A percentile compares a stretch with the other conserved stretches of the same genome.
phyloP scores from a whole-genome alignment of 2,113 vertebrate genomes.

The Chaenogobius annularis region DNA sequence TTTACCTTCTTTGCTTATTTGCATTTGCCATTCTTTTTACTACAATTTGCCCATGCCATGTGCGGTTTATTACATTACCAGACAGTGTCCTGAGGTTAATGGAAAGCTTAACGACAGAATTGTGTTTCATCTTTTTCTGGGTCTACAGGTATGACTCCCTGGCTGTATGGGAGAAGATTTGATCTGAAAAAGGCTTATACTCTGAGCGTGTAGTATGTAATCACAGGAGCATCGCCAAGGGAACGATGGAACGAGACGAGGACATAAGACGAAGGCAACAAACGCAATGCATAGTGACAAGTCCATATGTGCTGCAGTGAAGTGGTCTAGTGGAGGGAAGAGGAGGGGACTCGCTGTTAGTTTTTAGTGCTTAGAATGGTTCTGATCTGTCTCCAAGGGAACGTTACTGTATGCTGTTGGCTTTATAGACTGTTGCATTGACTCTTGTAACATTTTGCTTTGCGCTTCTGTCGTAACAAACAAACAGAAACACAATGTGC shows the following conservation, averaged over 20 bases:
- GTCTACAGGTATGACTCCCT: slow-evolving; percentile 21
- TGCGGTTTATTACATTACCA: too few relatives aligned
- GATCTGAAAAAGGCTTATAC: slow-evolving; percentile 31
- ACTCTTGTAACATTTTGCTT: neutral
- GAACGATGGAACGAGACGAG: slow-evolving; percentile 22
- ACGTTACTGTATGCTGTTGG: neutral
- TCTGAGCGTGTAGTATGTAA: slow-evolving; percentile 15
- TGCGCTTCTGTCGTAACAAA: too few relatives aligned
- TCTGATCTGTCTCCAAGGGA: neutral
- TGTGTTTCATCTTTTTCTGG: slow-evolving; percentile 45
- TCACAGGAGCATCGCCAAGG: slow-evolving; percentile 23
- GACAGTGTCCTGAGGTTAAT: slow-evolving; percentile 35
- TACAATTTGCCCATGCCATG: too few relatives aligned
- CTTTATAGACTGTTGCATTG: neutral
- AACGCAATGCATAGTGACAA: slow-evolving; percentile 19
- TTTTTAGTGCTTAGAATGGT: slow-evolving; percentile 28
- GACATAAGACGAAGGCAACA: slow-evolving; percentile 16
- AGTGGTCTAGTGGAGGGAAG: slow-evolving; percentile 24
- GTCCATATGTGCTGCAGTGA: slow-evolving; percentile 24
- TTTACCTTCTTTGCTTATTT: too few relatives aligned
- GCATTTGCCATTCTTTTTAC: too few relatives aligned
- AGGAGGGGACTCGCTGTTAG: slow-evolving; percentile 13
- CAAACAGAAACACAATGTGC: too few relatives aligned
- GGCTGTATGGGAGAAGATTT: slow-evolving; percentile 44
- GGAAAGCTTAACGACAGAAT: neutral